Conservation (phyloP, 2,797 vertebrate species). For the Thaleichthys pacificus region DNA sequence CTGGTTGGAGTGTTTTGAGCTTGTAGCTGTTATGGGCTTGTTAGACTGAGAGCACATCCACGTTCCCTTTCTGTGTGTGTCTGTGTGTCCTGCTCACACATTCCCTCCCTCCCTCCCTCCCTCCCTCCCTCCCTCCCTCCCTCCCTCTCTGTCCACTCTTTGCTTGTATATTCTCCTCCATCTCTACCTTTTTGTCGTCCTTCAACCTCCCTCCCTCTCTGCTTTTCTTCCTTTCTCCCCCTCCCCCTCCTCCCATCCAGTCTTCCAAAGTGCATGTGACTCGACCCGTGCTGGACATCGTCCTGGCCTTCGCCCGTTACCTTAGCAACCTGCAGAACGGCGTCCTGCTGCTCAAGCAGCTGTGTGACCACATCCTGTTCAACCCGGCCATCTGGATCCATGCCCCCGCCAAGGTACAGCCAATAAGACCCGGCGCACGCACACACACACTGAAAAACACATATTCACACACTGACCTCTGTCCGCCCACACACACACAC, state of each 20-base stretch:
- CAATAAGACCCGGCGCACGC: no score
- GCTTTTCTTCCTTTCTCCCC: no score
- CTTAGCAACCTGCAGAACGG: conserved; percentile 93
- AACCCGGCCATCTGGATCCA: conserved; percentile 99
- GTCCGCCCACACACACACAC: not conserved
- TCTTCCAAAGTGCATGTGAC: conserved; percentile 95
- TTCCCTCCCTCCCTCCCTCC: conserved; percentile 1
- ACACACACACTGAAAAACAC: conserved; percentile 4
- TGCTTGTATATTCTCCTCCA: not conserved
- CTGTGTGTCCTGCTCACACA: not conserved
- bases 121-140: no score
- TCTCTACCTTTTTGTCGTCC: conserved; percentile 4
- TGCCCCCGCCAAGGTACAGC: conserved; percentile 87
- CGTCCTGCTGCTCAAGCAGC: conserved; percentile 91
- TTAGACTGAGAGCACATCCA: conserved; percentile 44
- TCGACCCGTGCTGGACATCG: conserved; percentile 88
- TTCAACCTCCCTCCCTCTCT: conserved; percentile 15
- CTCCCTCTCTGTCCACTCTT: conserved; percentile 9
- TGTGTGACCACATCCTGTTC: conserved; percentile 96
- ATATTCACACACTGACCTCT: not conserved
- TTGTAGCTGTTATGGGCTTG: conserved; percentile 58
- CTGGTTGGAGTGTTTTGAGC: conserved; percentile 49
- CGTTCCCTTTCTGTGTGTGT: not conserved
- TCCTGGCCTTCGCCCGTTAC: conserved; percentile 93
- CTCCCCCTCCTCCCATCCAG: conserved; percentile 61